phyloP scores from a whole-genome alignment of 2,113 vertebrate species.

The Tamias sibiricus region DNA sequence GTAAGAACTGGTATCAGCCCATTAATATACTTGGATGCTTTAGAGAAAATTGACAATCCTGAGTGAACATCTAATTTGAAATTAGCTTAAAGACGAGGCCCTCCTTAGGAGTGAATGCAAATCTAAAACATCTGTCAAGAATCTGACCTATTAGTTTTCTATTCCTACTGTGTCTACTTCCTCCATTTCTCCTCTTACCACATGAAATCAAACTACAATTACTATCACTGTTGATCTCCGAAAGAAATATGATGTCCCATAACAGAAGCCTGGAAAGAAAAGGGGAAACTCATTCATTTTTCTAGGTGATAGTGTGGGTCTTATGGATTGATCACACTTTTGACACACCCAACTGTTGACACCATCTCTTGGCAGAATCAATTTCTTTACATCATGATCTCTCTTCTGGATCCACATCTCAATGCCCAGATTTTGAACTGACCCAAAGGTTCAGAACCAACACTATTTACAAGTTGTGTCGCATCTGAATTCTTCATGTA shows the following conservation, averaged over 20 bases:
- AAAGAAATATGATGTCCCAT: background rate
- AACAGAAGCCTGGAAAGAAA: background rate
- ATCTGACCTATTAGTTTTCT: background rate
- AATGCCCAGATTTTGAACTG: background rate
- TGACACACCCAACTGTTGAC: background rate
- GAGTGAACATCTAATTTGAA: background rate
- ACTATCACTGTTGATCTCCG: background rate
- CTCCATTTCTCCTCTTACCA: background rate
- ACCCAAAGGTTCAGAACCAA: background rate
- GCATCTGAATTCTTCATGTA: background rate
- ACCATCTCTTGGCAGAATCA: background rate
- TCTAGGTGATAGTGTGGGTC: background rate
- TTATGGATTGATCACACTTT: background rate
- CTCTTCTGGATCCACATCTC: background rate
- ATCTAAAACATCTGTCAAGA: background rate
- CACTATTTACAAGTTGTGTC: background rate
- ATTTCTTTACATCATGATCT: background rate
- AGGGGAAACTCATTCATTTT: background rate
- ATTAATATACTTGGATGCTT: background rate
- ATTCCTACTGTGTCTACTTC: background rate
- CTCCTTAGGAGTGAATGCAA: background rate
- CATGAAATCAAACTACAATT: background rate
- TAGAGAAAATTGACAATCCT: background rate
- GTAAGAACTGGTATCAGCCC: background rate
- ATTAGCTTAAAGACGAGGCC: background rate